Base-by-base conservation (phyloP, 2,113 vertebrate species). In the Plectropomus leopardus region DNA sequence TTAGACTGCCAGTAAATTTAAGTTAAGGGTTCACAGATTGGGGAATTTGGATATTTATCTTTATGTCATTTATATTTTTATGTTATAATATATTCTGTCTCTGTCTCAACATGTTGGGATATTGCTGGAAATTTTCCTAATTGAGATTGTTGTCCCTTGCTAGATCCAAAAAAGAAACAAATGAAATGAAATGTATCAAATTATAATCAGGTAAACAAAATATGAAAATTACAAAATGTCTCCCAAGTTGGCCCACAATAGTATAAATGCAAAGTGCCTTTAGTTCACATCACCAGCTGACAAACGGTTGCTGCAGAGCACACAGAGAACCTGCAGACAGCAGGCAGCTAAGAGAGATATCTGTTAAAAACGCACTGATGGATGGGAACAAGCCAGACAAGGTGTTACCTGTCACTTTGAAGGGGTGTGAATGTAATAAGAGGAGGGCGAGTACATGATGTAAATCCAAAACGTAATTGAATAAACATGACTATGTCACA, bases 381-480 rank as follows among this genome's bases (percentile, higher is more conserved):
- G 71, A 73, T 42, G 47, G 45, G 32, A 60, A 36, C 28, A 57
- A 36, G 32, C 57, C 71, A 61, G n/a, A 51, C 45, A 73, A 21
- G 57, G 71, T 61, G 71, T 21, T 63, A 73, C 30, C 45, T 61
- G 57, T 28, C 71, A 73, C 70, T 61, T 26, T 26, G 55, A 60
- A 40, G 14, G 16, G 9, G 57, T 61, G 57, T 73, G 45, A 50
- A 51, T 40, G 44, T 50, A 61, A 61, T 28, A 28, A 40, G 26
- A 15, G 16, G 10, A 73, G 50, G 7, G 40, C 1, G 34, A 21
- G 67, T 60, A 36, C 28, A 50, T 21, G n/a, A 30, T 40, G 28
- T 21, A 9, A 21, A 50, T 61, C 57, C 10, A 8, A 61, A 50
- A 21, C 40, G 7, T 8, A 26, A 8, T 26, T 50, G n/a, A 60